phyloP scores from a whole-genome alignment of 1,140 invertebrate genomes.

The Musca vetustissima region DNA sequence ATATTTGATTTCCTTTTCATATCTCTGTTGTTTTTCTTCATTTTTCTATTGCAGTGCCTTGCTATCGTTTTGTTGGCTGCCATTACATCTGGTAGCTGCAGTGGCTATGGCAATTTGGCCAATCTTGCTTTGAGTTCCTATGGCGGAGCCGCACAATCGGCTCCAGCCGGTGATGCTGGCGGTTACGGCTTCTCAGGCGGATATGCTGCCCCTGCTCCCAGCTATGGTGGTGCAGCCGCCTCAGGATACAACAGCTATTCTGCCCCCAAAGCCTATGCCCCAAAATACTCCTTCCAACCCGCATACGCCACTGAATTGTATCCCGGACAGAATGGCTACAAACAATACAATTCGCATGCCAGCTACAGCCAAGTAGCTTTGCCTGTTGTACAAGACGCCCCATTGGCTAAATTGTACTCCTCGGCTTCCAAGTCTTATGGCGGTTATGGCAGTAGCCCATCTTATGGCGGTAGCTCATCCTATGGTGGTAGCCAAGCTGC shows the following conservation, averaged over 20 bases:
- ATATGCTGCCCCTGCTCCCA: constrained; percentile 2
- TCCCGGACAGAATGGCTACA: constrained; percentile 19
- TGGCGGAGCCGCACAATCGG: constrained; percentile 27
- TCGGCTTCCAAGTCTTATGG: constrained; percentile 3
- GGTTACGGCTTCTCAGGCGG: background rate
- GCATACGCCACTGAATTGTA: constrained; percentile 2
- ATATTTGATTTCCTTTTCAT: background rate
- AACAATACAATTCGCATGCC: constrained; percentile 15
- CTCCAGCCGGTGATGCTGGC: background rate
- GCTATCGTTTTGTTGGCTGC: constrained; percentile 12
- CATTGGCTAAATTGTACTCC: constrained; percentile 25
- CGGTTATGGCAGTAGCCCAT: background rate
- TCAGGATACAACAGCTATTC: background rate
- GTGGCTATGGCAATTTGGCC: constrained; percentile 30
- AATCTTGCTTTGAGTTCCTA: constrained; percentile 27
- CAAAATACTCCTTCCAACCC: constrained; percentile 15
- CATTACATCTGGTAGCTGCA: constrained; percentile 17
- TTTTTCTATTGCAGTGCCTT: constrained; percentile 16
- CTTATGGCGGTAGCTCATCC: background rate
- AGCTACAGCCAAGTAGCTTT: constrained; percentile 19
- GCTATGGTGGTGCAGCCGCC: constrained; percentile 4
- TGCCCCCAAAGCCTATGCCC: background rate
- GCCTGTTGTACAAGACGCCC: constrained; percentile 12
- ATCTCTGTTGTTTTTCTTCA: too few species aligned
- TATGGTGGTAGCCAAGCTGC: background rate